Evolutionary conservation across 2,888 invertebrate species (phyloP), one percentile per base, ranked within the genome.

Genomic region (Eurytoma adleriae): DNA sequence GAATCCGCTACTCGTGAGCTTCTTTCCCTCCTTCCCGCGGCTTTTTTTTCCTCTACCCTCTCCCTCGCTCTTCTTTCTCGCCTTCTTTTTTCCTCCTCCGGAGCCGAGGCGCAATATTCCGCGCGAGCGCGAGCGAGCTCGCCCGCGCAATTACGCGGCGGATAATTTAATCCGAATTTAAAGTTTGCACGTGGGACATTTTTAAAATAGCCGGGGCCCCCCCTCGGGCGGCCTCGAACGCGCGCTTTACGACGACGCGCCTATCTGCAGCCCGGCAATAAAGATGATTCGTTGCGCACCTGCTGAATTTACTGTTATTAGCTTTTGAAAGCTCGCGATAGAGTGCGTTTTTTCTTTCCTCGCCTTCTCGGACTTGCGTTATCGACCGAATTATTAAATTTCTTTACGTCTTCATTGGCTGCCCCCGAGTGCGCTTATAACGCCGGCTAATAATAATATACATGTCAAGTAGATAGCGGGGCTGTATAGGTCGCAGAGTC

Each of bases 151-250:
- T 81, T 76, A 79, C 76, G 54, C 67, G 50, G 24, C 20, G 56
- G 76, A 79, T 82, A 82, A 82, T 82, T 82, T 73, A 79, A 79
- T 82, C 76, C 76, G 59, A 82, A 79, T 82, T 82, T 82, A 76
- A 78, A 71, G 62, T 78, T 78, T 81, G 68, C 75, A 64, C 75
- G 71, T 54, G 71, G 71, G 62, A 70, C 59, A 71, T 75, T 81
- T 81, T 78, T 75, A 71, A 81, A 75, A 74, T 59, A 18, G n/a
- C 69, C 57, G 27, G 24, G 40, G 40, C 40, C 40, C 40, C 40
- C 40, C 10, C 40, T 1, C 10, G 40, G 10, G 10, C 40, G 10
- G 10, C 69, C 70, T 66, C 64, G 74, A 50, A 75, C 40, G 20
- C 59, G 48, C 73, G 62, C 77, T 77, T 80, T 77, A 77, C 77